phyloP scores from a whole-genome alignment of 2,888 invertebrate species.

The Agriopis marginaria region DNA sequence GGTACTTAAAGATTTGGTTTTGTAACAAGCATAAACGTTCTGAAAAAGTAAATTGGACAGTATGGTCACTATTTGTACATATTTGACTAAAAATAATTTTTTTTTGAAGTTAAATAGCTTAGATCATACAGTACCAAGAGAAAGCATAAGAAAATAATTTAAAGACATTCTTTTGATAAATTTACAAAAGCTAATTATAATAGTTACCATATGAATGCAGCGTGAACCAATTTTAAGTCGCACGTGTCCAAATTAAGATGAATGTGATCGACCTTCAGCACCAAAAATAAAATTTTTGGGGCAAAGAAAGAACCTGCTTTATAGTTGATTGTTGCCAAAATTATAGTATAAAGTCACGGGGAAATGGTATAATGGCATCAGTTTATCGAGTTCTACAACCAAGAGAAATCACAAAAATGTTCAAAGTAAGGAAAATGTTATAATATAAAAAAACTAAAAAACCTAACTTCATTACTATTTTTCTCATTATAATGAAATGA shows the following conservation, averaged over 20 bases:
- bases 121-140: not conserved
- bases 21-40: constrained; percentile 15
- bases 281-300: constrained; percentile 41
- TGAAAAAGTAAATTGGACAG: not conserved
- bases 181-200: not conserved
- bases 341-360: constrained; percentile 53
- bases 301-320: constrained; percentile 47
- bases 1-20: constrained; percentile 13
- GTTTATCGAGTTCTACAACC: constrained; percentile 41
- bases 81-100: not conserved
- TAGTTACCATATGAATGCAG: not conserved
- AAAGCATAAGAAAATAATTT: not conserved
- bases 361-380: constrained; percentile 47
- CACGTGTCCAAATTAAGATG: constrained; percentile 46
- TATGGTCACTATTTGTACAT: too few species aligned
- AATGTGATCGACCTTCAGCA: constrained; percentile 56
- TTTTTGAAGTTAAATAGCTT: too few species aligned
- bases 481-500: too few species aligned
- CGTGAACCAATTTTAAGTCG: constrained; percentile 35
- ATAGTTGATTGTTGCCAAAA: constrained; percentile 36
- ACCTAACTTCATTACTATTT: not conserved
- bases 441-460: not conserved
- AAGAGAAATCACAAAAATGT: constrained; percentile 45
- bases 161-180: not conserved
- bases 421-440: constrained; percentile 45